A percentile compares a stretch with the other conserved stretches of the same genome.
phyloP scores from a whole-genome alignment of 2,797 vertebrate genomes.

The Urosaurus nigricauda region DNA sequence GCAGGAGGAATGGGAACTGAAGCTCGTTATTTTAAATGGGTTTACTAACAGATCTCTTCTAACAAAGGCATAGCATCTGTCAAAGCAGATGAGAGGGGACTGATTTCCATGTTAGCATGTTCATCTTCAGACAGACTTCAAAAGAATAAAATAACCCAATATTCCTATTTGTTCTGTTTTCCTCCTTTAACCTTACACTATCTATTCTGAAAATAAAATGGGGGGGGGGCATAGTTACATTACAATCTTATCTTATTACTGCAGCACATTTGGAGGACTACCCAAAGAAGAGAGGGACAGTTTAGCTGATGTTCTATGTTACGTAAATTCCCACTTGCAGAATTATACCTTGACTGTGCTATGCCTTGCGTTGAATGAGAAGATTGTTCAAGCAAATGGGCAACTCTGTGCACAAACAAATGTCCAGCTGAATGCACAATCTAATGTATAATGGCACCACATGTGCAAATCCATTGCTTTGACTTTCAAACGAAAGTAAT shows the following conservation, averaged over 20 bases:
- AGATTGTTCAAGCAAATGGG: no score
- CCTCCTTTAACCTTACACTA: not conserved
- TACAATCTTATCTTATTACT: not conserved
- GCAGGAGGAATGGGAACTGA: not conserved
- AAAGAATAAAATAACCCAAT: not conserved
- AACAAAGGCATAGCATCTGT: slow-evolving; percentile 16
- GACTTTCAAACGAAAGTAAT: no score
- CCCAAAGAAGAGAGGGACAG: not conserved
- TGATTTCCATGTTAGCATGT: slow-evolving; percentile 28
- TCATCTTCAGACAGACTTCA: not conserved
- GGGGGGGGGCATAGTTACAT: not conserved
- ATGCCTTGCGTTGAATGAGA: no score
- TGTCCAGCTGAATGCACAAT: no score
- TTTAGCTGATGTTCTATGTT: no score
- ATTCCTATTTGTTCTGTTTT: not conserved
- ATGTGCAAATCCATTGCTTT: no score
- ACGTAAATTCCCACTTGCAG: no score
- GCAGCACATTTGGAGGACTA: not conserved
- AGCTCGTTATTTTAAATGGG: slow-evolving; percentile 1
- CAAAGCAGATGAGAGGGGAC: not conserved
- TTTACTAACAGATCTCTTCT: slow-evolving; percentile 31
- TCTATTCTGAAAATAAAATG: not conserved
- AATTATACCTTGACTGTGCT: no score
- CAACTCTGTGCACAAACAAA: no score
- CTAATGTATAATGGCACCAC: no score